Percentiles rank a stretch among this genome's conserved stretches.
Conservation (phyloP, 2,888 invertebrate genomes). For the Lasioglossum leucozonium region DNA sequence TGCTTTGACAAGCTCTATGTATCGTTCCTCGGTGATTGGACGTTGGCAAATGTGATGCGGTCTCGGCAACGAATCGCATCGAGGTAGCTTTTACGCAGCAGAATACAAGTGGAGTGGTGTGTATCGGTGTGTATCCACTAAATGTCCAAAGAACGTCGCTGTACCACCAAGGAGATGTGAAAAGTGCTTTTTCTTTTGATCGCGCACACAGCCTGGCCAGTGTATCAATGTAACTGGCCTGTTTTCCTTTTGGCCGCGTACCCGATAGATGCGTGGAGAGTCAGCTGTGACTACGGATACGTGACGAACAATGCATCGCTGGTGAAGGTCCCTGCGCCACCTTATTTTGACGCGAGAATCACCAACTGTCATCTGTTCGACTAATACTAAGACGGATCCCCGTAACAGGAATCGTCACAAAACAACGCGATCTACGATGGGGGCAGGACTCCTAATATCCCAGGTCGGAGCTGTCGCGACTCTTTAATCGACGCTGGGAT, state of each 20-base stretch:
- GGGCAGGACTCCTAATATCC: slow-evolving; percentile 49
- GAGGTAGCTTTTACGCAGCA: slow-evolving; percentile 46
- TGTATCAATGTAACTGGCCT: slow-evolving; percentile 44
- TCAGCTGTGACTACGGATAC: slow-evolving; percentile 61
- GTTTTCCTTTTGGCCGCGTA: slow-evolving; percentile 39
- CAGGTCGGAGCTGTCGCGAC: slow-evolving; percentile 49
- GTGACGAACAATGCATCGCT: slow-evolving; percentile 52
- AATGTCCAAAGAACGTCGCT: slow-evolving; percentile 52
- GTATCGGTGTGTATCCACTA: slow-evolving; percentile 30
- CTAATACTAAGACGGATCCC: slow-evolving; percentile 32
- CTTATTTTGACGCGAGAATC: slow-evolving; percentile 36
- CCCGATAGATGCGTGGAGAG: slow-evolving; percentile 45
- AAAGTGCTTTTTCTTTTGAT: slow-evolving; percentile 59
- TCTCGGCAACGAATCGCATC: slow-evolving; percentile 40
- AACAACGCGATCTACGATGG: slow-evolving; percentile 52
- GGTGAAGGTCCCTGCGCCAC: slow-evolving; percentile 35
- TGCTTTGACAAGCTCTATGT: slow-evolving; percentile 10
- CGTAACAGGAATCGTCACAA: slow-evolving; percentile 36
- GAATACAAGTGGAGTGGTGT: slow-evolving; percentile 11
- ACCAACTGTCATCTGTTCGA: slow-evolving; percentile 54
- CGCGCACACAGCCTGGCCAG: slow-evolving; percentile 35
- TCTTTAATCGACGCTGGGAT: slow-evolving; percentile 64
- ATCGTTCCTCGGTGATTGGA: slow-evolving; percentile 42
- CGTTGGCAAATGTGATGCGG: slow-evolving; percentile 19
- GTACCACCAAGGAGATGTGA: slow-evolving; percentile 23